A percentile compares a stretch with the other conserved stretches of the same genome.
Conservation (phyloP, 2,113 vertebrate species). For the Dascyllus trimaculatus region DNA sequence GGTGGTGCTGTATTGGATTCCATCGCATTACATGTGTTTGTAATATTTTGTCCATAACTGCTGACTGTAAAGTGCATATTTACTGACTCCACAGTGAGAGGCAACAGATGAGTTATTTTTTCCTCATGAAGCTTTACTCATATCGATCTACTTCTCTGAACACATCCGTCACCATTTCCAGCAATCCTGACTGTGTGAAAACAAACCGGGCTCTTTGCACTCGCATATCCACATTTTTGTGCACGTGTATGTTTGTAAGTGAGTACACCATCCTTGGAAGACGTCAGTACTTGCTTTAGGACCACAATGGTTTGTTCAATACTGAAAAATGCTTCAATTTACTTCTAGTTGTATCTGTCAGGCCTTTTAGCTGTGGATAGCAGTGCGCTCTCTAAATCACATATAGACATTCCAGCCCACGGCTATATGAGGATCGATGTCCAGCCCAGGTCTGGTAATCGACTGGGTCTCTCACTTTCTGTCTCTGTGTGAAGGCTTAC, state of each 20-base stretch:
- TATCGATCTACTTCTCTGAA: conserved; percentile 31
- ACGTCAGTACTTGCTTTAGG: conserved; percentile 6
- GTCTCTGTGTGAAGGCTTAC: conserved; percentile 21
- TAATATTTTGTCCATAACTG: not conserved
- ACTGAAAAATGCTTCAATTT: conserved; percentile 47
- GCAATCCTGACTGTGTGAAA: conserved; percentile 21
- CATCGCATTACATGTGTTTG: conserved; percentile 9
- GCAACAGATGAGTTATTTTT: conserved; percentile 18
- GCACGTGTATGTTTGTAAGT: conserved; percentile 9
- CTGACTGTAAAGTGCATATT: not conserved
- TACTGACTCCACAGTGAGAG: conserved; percentile 4
- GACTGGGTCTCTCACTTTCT: conserved; percentile 29
- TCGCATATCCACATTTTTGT: not conserved
- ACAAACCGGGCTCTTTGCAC: not conserved
- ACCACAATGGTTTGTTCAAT: conserved; percentile 42
- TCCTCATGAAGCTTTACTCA: conserved; percentile 12
- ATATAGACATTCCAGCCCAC: conserved; percentile 39
- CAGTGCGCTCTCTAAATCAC: conserved; percentile 42
- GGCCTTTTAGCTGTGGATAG: conserved; percentile 22
- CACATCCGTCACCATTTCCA: conserved; percentile 44
- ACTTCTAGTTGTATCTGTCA: conserved; percentile 21
- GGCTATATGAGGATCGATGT: conserved; percentile 47
- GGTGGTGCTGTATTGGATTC: conserved; percentile 4
- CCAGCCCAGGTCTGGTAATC: conserved; percentile 41
- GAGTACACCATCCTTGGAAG: conserved; percentile 3